A percentile compares a stretch with the other conserved stretches of the same genome.
phyloP scores from a whole-genome alignment of 2,888 invertebrate species.

The Andrena haemorrhoa region DNA sequence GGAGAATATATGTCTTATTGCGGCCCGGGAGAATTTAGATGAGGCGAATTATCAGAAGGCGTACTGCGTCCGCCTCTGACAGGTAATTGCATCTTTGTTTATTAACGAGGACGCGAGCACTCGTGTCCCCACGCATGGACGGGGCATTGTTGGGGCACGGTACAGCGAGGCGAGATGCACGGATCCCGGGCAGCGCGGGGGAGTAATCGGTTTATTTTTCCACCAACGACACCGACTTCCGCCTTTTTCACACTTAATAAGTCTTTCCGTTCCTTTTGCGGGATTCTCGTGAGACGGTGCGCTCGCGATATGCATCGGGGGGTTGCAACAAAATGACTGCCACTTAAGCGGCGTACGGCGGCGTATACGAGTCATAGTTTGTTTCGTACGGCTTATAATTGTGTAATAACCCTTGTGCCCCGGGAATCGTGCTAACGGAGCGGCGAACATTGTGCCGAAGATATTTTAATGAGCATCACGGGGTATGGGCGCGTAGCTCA shows the following conservation, averaged over 20 bases:
- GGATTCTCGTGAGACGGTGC: constrained; percentile 36
- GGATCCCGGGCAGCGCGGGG: background rate
- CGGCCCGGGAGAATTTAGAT: constrained; percentile 21
- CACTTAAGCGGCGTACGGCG: constrained; percentile 41
- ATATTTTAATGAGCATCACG: constrained; percentile 54
- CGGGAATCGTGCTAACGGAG: constrained; percentile 44
- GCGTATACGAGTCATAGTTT: constrained; percentile 22
- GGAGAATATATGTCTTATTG: constrained; percentile 2
- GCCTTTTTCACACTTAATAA: constrained; percentile 55
- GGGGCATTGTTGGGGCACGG: background rate
- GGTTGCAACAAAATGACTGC: constrained; percentile 44
- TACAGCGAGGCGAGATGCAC: background rate
- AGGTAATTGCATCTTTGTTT: constrained; percentile 40
- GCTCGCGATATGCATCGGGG: constrained; percentile 22
- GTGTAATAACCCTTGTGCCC: constrained; percentile 23
- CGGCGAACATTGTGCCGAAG: constrained; percentile 32
- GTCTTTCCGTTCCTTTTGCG: constrained; percentile 45
- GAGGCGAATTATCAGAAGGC: constrained; percentile 10
- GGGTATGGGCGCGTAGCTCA: background rate
- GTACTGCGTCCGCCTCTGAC: constrained; percentile 9
- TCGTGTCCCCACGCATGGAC: background rate
- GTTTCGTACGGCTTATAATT: constrained; percentile 42
- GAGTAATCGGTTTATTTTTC: constrained; percentile 44
- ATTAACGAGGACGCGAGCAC: constrained; percentile 30
- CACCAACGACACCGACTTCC: constrained; percentile 27